phyloP scores from a whole-genome alignment of 2,888 invertebrate genomes.

The Crocallis elinguaria region DNA sequence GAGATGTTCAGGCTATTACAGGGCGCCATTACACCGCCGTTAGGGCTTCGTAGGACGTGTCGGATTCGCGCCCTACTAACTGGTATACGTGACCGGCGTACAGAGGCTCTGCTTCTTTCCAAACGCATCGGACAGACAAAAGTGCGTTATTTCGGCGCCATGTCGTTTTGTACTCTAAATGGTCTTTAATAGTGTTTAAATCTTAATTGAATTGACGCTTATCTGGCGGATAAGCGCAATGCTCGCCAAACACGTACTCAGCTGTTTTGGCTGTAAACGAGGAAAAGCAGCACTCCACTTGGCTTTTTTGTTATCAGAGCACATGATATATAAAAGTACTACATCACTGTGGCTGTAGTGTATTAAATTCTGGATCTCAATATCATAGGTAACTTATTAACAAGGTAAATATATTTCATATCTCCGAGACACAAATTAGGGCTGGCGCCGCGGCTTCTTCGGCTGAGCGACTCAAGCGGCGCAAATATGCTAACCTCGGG shows the following conservation, averaged over 20 bases:
- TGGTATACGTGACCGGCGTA: slow-evolving; percentile 70
- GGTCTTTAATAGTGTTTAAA: slow-evolving; percentile 30
- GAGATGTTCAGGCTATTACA: slow-evolving; percentile 70
- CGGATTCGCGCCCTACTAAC: slow-evolving; percentile 78
- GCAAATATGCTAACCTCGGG: too few species aligned
- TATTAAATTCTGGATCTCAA: neutral
- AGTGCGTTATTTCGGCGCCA: slow-evolving; percentile 31
- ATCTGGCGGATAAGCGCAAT: slow-evolving; percentile 2
- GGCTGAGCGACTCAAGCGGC: too few species aligned
- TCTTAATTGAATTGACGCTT: slow-evolving; percentile 32
- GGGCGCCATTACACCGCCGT: slow-evolving; percentile 75
- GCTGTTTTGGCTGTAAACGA: neutral
- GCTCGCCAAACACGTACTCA: slow-evolving; percentile 5
- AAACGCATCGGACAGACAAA: slow-evolving; percentile 50
- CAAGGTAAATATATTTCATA: too few species aligned
- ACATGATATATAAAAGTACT: too few species aligned
- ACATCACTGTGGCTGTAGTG: too few species aligned
- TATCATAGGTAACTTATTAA: too few species aligned
- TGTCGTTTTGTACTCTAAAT: slow-evolving; percentile 30
- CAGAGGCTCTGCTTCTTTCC: slow-evolving; percentile 43
- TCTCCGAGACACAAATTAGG: too few species aligned
- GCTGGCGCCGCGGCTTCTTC: too few species aligned
- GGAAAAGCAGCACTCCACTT: neutral
- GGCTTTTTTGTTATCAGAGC: too few species aligned
- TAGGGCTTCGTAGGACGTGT: slow-evolving; percentile 74